A percentile compares a stretch with the other conserved stretches of the same genome.
Conservation (phyloP, 37 sponge, comb jelly and placozoan genomes). For the Bolinopsis microptera region DNA sequence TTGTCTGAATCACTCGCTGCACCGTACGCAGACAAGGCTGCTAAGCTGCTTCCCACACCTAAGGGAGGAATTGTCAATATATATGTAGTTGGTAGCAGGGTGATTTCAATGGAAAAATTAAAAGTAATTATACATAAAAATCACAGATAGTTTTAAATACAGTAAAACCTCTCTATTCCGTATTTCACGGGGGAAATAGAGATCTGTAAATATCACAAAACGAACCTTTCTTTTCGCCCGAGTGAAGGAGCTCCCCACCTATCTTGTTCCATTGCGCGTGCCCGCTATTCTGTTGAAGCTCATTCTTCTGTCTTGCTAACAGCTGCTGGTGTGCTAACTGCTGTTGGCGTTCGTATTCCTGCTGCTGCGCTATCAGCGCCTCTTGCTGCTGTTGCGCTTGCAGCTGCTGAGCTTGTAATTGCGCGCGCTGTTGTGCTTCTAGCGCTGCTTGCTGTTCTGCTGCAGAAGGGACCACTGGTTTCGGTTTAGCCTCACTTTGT, state of each 20-base stretch:
- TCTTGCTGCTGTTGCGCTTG: neutral
- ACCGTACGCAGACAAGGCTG: slow-evolving; percentile 57
- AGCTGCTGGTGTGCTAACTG: neutral
- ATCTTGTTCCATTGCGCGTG: slow-evolving; percentile 13
- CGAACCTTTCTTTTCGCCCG: slow-evolving; percentile 19
- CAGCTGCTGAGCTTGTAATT: neutral
- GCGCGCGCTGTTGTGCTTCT: neutral
- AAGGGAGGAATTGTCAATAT: too few species aligned
- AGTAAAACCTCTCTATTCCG: too few species aligned
- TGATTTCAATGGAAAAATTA: too few species aligned
- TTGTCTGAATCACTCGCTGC: slow-evolving; percentile 42
- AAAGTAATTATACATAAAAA: too few species aligned
- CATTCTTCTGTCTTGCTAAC: neutral
- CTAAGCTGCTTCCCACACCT: slow-evolving; percentile 43
- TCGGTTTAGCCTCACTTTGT: slow-evolving; percentile 29
- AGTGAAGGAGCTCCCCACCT: slow-evolving; percentile 13
- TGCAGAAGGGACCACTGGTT: neutral
- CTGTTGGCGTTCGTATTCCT: slow-evolving; percentile 14
- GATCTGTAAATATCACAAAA: too few species aligned
- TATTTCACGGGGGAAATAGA: too few species aligned
- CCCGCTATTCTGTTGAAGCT: neutral
- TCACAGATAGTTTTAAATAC: too few species aligned
- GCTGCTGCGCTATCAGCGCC: neutral
- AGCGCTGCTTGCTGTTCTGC: neutral
- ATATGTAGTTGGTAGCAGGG: too few species aligned